Percentiles rank a stretch among this genome's conserved stretches.
Evolutionary conservation across 2,113 vertebrate genomes (phyloP).

Genomic region (Ailurus styani): DNA sequence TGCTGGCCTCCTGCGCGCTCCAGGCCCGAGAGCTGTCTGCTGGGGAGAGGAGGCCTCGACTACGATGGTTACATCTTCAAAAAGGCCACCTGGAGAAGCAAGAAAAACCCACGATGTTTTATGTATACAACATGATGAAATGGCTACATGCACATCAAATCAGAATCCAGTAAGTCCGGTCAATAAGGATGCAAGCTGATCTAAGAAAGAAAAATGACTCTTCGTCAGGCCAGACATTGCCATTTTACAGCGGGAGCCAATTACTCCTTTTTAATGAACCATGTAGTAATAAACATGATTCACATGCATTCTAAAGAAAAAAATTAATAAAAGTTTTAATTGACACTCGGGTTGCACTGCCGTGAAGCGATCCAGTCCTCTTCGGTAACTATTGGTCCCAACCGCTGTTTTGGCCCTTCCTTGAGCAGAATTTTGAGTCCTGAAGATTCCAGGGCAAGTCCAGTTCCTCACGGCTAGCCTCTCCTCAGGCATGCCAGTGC

Average conservation of each 20-base stretch:
- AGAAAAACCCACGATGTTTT: slow-evolving; percentile 52
- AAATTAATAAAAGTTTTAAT: slow-evolving; percentile 32
- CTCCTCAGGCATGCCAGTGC: background rate
- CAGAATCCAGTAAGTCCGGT: background rate
- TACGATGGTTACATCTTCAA: slow-evolving; percentile 80
- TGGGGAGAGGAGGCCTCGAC: background rate
- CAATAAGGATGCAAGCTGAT: background rate
- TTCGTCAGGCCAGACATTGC: background rate
- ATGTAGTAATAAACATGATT: slow-evolving; percentile 34
- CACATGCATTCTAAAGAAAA: slow-evolving; percentile 11
- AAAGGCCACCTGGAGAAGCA: slow-evolving; percentile 83
- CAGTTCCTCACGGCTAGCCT: background rate
- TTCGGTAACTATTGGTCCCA: background rate
- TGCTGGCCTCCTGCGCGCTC: background rate
- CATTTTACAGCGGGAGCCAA: slow-evolving; percentile 17
- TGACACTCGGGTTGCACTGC: slow-evolving; percentile 1
- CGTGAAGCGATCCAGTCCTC: slow-evolving; percentile 17
- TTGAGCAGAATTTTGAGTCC: background rate
- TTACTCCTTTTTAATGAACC: slow-evolving; percentile 3
- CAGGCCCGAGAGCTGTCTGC: background rate
- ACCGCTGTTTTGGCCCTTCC: background rate
- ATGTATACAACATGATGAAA: background rate
- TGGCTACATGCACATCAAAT: background rate
- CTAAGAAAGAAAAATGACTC: background rate
- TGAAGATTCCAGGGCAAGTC: background rate